Evolutionary conservation across 2,113 vertebrate species (phyloP), one percentile per base, ranked within the genome.

Genomic region (Nerophis ophidion): DNA sequence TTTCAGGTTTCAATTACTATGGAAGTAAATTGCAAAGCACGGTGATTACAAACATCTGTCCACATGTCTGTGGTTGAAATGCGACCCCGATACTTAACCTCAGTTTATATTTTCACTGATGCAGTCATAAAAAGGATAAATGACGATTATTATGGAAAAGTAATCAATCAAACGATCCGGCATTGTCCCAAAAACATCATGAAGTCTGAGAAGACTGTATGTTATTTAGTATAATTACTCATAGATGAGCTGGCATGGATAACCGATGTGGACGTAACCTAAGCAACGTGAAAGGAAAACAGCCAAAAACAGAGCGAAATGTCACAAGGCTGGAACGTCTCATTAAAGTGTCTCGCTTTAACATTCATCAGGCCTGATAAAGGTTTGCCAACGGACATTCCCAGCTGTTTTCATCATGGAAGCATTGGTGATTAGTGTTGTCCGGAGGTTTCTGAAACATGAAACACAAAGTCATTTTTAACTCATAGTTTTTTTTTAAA

Each of bases 291-390:
- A 70, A 73, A 63, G 68, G 46, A 61, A 70, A 78, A 67, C 15
- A 62, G 62, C 8, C 46, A 48, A 35, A 61, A 58, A 26, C 44
- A 62, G 44, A 68, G 44, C 12, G 58, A 57, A 71, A 57, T 71
- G 76, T 73, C 61, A 71, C 26, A 61, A 56, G 53, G 44, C 63
- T 72, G 70, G 60, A 81, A 76, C 59, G 54, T 66, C 33, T 68
- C 60, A 48, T 55, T 66, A 35, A 48, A 67, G 49, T 57, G 71
- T 70, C 57, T 56, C 33, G 58, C 70, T 57, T 71, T 44, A 60
- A 46, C 74, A 73, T 83, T 68, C 74, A 79, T 84, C 77, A 74
- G 76, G 65, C 60, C 74, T 72, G 81, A 73, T 81, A 73, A 75
- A 69, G 42, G 10, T 13, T 63, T 40, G 61, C 61, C 68, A 62